phyloP scores from a whole-genome alignment of 2,888 invertebrate species.

The Pandemis cinnamomeana region DNA sequence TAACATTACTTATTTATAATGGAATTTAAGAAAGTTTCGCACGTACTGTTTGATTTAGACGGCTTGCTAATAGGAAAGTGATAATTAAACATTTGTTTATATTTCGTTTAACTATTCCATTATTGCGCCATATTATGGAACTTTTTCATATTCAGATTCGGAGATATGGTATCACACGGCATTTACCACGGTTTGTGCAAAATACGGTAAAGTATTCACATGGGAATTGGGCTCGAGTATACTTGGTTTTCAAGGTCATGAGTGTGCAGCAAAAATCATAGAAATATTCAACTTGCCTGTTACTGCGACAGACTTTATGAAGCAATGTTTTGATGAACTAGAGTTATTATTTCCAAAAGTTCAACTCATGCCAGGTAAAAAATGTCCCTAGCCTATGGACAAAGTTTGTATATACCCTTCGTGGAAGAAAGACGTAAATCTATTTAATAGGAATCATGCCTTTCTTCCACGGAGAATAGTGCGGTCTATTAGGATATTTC shows the following conservation, averaged over 20 bases:
- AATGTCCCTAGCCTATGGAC: too few species aligned
- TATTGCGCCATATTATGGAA: neutral
- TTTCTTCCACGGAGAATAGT: too few species aligned
- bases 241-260: slow-evolving; percentile 88
- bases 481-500: too few species aligned
- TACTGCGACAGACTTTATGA: slow-evolving; percentile 86
- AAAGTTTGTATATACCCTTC: too few species aligned
- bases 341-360: slow-evolving; percentile 85
- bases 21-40: slow-evolving; percentile 79
- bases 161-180: slow-evolving; percentile 90
- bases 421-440: too few species aligned
- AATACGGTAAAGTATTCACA: slow-evolving; percentile 89
- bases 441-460: too few species aligned
- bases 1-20: slow-evolving; percentile 47
- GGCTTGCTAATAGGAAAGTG: slow-evolving; percentile 79
- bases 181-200: slow-evolving; percentile 86
- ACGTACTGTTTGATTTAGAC: slow-evolving; percentile 86
- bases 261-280: slow-evolving; percentile 86
- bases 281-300: slow-evolving; percentile 86
- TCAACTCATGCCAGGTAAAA: slow-evolving; percentile 88
- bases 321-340: slow-evolving; percentile 77
- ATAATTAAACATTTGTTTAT: neutral
- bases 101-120: neutral
- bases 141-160: slow-evolving; percentile 86
- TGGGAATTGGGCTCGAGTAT: slow-evolving; percentile 86